Evolutionary conservation across 2,113 vertebrate species (phyloP).

Genomic region (Pelecanoides urinatrix): DNA sequence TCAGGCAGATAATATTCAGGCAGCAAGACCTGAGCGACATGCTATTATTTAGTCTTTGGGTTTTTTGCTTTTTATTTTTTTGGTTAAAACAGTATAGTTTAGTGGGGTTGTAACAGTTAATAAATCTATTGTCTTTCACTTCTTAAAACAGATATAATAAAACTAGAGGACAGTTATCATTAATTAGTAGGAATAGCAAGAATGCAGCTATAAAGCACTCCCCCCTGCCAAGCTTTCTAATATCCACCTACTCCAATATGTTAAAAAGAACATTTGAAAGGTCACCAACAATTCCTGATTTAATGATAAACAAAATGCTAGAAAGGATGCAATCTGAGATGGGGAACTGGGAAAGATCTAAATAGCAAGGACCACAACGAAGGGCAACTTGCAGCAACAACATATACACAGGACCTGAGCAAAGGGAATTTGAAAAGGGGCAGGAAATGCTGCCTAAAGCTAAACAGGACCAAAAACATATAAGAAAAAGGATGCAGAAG

Average conservation of each 20-base stretch:
- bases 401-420: background rate
- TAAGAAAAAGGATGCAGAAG: background rate
- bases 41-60: background rate
- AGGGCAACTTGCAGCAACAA: background rate
- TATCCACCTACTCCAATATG: conserved; percentile 62
- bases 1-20: background rate
- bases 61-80: background rate
- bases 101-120: background rate
- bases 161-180: background rate
- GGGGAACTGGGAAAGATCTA: background rate
- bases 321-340: background rate
- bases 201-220: background rate
- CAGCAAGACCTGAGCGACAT: background rate
- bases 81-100: background rate
- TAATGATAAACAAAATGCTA: background rate
- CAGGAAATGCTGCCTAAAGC: background rate
- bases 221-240: background rate
- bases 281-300: background rate
- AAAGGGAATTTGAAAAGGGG: background rate
- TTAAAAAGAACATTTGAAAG: conserved; percentile 55
- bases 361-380: background rate
- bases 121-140: background rate
- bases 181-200: conserved; percentile 10
- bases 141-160: background rate
- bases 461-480: background rate